Evolutionary conservation across 2,113 vertebrate genomes (phyloP).

Genomic region (Oenanthe melanoleuca): DNA sequence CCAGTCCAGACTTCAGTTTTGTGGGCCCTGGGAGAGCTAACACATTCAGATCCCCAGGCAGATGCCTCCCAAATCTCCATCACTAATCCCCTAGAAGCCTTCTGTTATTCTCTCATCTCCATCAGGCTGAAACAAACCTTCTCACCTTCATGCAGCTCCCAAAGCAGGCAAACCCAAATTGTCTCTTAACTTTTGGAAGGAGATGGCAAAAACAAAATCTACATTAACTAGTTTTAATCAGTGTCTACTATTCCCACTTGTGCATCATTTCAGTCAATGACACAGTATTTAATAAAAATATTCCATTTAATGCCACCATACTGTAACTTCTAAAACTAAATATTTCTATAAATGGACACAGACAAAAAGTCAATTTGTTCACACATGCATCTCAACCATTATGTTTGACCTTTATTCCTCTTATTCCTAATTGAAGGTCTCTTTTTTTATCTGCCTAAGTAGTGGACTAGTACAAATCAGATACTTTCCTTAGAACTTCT

Average conservation of each 20-base stretch:
- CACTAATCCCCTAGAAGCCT: slow-evolving; percentile 33
- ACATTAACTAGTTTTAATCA: background rate
- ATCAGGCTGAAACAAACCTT: slow-evolving; percentile 47
- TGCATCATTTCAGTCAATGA: background rate
- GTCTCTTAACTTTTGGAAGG: slow-evolving; percentile 11
- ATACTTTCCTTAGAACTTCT: slow-evolving; percentile 58
- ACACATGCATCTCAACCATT: slow-evolving; percentile 12
- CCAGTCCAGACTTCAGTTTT: slow-evolving; percentile 48
- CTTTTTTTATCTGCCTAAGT: slow-evolving; percentile 64
- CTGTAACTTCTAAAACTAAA: slow-evolving; percentile 19
- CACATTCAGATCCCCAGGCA: slow-evolving; percentile 40
- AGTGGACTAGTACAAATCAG: slow-evolving; percentile 36
- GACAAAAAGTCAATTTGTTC: slow-evolving; percentile 47
- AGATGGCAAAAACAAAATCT: background rate
- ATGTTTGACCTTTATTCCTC: slow-evolving; percentile 62
- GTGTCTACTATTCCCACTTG: background rate
- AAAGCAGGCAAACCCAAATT: slow-evolving; percentile 10
- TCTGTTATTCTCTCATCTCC: slow-evolving; percentile 55
- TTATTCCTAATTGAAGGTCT: slow-evolving; percentile 66
- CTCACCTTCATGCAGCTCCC: slow-evolving; percentile 22
- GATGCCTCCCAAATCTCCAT: slow-evolving; percentile 49
- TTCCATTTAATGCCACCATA: background rate
- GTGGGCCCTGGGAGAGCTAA: slow-evolving; percentile 19
- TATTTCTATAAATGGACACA: background rate
- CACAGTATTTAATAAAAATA: background rate